Conservation (phyloP, 2,113 vertebrate species). For the Australoheros scitulus region DNA sequence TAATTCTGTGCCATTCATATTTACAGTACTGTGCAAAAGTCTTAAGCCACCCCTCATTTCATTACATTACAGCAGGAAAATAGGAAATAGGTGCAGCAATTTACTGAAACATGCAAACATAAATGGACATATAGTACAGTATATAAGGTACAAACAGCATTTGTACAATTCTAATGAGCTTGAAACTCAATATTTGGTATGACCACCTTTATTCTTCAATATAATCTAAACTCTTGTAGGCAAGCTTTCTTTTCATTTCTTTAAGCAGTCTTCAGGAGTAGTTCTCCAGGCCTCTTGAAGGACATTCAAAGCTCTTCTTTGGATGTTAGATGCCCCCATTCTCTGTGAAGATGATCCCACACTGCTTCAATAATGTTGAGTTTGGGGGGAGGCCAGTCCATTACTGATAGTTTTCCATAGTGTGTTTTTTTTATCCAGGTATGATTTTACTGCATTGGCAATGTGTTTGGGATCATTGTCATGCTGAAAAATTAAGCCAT, state of each 20-base stretch:
- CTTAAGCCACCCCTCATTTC: too few relatives aligned
- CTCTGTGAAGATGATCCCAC: too few relatives aligned
- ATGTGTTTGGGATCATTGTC: neutral
- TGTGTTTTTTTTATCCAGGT: too few relatives aligned
- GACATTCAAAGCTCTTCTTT: neutral
- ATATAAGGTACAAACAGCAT: neutral
- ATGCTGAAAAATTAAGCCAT: too few relatives aligned
- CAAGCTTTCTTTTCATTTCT: accelerated
- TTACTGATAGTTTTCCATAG: too few relatives aligned
- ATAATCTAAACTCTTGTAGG: neutral
- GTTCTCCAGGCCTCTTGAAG: neutral
- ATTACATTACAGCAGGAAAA: too few relatives aligned
- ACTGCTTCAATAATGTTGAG: too few relatives aligned
- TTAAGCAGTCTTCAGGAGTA: neutral
- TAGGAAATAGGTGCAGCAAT: neutral
- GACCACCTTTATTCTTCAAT: neutral
- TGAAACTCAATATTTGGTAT: neutral
- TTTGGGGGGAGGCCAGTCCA: too few relatives aligned
- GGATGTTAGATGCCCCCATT: too few relatives aligned
- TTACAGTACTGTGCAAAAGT: neutral
- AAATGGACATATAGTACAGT: neutral
- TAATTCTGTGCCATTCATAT: neutral
- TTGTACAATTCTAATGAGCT: neutral
- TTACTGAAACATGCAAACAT: neutral
- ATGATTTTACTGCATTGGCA: too few relatives aligned